A percentile compares a stretch with the other conserved stretches of the same genome.
phyloP scores from a whole-genome alignment of 1,140 invertebrate genomes.

The Radopholus similis region DNA sequence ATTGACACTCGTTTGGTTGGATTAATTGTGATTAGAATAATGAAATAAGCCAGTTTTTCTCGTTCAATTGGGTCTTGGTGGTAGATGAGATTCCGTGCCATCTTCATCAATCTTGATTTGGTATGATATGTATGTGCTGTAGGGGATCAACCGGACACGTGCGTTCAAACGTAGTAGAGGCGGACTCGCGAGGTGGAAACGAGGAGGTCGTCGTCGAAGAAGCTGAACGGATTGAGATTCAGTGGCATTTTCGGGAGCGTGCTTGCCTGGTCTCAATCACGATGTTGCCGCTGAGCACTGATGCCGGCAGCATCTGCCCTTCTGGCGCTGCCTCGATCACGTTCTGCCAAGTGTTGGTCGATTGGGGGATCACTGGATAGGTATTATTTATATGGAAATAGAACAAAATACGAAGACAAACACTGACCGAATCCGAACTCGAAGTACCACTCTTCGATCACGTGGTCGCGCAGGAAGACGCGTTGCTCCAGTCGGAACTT shows the following conservation, averaged over 20 bases:
- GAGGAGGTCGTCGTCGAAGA: conserved; percentile 89
- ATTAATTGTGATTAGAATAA: no score
- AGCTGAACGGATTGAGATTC: conserved; percentile 64
- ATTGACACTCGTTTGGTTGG: no score
- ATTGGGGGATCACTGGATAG: conserved; percentile 80
- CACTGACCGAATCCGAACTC: conserved; percentile 81
- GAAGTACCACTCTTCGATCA: conserved; percentile 88
- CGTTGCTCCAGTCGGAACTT: conserved; percentile 94
- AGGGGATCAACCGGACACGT: no score
- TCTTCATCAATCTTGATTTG: no score
- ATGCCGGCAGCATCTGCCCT: conserved; percentile 99
- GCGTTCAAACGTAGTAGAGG: conserved; percentile 84
- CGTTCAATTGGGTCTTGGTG: no score
- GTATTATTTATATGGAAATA: background rate
- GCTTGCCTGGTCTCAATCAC: conserved; percentile 83
- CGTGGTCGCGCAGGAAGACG: conserved; percentile 71
- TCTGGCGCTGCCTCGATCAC: conserved; percentile 92
- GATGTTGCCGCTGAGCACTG: conserved; percentile 88
- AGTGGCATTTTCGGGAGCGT: background rate
- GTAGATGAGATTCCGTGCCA: no score
- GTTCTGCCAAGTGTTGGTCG: conserved; percentile 90
- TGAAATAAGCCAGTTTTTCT: no score
- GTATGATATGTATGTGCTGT: no score
- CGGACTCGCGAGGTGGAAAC: conserved; percentile 90
- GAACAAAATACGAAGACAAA: background rate